Evolutionary conservation across 2,797 vertebrate species (phyloP), one percentile per base, ranked within the genome.

Genomic region (Gymnoscopelus microlampas): DNA sequence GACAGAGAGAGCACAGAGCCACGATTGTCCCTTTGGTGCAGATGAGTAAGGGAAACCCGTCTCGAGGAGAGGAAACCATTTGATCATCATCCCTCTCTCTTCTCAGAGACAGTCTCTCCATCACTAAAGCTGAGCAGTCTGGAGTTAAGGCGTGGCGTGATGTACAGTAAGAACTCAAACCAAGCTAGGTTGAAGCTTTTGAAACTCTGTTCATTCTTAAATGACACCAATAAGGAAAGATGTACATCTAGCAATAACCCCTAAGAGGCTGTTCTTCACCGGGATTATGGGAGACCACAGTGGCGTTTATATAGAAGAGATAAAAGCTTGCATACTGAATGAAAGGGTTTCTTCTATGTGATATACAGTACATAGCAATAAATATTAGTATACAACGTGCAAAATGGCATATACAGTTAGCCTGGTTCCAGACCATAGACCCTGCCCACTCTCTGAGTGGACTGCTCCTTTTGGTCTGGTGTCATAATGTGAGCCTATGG

Each of bases 21-120:
- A 62, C 14, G 50, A 66, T 73, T 77, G 64, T 65, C 51, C 61
- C 59, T 70, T 74, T 56, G 76, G 78, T 49, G 48, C 32, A 66
- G 68, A 71, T 85, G 80, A 88, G 80, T 83, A 69, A 85, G 53
- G 76, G 78, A 88, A 86, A 85, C 80, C 78, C 82, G 77, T 75
- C 29, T 50, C 1, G 49, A 60, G 54, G 49, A 63, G 39, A 84
- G 79, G 77, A 85, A 86, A 83, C 69, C 26, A 5, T 78, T 72
- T 78, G 74, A 81, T 82, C 78, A 65, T 76, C 75, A 3, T 49
- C 60, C 15, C 15, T 10, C 76, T 39, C 70, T 72, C 44, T 71
- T 77, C 68, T 64, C 35, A 73, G 53, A 73, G 69, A 65, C 74
- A 13, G n/a, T 47, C 63, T 71, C 75, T 60, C 24, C 66, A 80